Evolutionary conservation across 2,113 vertebrate species (phyloP).

Genomic region (Myanophis thanlyinensis): DNA sequence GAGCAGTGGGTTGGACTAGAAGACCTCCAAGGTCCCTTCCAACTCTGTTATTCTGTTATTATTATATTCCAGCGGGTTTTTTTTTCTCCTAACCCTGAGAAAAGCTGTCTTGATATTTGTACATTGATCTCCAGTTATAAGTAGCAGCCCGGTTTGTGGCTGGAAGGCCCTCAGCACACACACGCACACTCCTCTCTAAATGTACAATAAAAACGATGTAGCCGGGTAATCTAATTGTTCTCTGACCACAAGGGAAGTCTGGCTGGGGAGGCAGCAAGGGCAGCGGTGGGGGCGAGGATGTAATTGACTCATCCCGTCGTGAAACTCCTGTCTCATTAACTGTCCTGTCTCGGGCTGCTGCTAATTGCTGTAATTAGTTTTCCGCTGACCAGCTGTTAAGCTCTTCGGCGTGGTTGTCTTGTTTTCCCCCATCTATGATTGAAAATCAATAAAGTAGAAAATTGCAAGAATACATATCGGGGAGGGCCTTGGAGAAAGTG

Average conservation of each 20-base stretch:
- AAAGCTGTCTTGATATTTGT: neutral
- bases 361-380: neutral
- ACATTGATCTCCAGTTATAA: neutral
- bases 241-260: neutral
- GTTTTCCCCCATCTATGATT: neutral
- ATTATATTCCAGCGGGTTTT: neutral
- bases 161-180: too few species aligned
- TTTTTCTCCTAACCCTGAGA: neutral
- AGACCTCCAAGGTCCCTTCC: neutral
- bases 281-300: neutral
- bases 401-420: neutral
- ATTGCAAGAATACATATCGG: neutral
- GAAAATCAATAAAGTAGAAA: slow-evolving; percentile 16
- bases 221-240: slow-evolving; percentile 16
- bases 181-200: neutral
- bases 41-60: neutral
- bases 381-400: neutral
- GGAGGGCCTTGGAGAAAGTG: neutral
- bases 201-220: neutral
- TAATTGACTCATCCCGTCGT: neutral
- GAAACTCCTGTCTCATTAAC: neutral
- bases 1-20: too few species aligned
- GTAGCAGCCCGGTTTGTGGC: neutral
- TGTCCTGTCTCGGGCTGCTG: neutral
- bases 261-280: neutral